Conservation (phyloP, 2,888 invertebrate genomes). For the Gandaritis pyraliata region DNA sequence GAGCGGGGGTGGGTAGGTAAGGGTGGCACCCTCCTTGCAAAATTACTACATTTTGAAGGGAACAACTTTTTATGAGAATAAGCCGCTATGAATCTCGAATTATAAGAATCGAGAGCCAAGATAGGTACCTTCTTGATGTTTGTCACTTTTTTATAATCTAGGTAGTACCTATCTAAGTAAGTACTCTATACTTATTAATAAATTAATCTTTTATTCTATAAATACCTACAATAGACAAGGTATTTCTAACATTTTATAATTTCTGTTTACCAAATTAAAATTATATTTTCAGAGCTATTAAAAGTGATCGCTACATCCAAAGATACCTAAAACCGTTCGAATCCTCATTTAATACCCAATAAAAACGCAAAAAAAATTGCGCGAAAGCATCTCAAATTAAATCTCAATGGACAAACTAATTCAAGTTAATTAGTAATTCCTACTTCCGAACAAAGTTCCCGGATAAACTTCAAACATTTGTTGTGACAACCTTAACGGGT, state of each 20-base stretch:
- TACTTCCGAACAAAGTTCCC: conserved; percentile 56
- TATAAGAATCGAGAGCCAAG: conserved; percentile 71
- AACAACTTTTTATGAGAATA: conserved; percentile 84
- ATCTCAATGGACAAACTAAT: conserved; percentile 24
- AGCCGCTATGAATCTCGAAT: conserved; percentile 83
- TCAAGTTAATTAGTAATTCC: conserved; percentile 56
- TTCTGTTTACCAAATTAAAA: too few relatives aligned
- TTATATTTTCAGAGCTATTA: too few relatives aligned
- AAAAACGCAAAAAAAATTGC: background rate
- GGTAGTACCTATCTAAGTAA: too few relatives aligned
- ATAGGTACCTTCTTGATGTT: conserved; percentile 48
- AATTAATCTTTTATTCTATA: too few relatives aligned
- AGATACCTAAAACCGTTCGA: too few relatives aligned
- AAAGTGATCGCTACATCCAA: too few relatives aligned
- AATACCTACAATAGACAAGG: too few relatives aligned
- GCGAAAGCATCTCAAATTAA: background rate
- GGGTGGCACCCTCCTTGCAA: conserved; percentile 70
- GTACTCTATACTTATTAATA: too few relatives aligned
- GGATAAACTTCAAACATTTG: conserved; percentile 62
- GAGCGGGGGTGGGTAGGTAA: conserved; percentile 62
- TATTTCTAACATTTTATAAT: too few relatives aligned
- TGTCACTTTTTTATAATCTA: conserved; percentile 1
- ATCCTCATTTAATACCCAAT: too few relatives aligned
- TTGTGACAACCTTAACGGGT: conserved; percentile 60
- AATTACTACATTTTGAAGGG: conserved; percentile 84